These are phyloP conservation scores for Tanypteryx hageni DNA, from an alignment of 2,888 invertebrate species.

Conservation along the genomic window DNA sequence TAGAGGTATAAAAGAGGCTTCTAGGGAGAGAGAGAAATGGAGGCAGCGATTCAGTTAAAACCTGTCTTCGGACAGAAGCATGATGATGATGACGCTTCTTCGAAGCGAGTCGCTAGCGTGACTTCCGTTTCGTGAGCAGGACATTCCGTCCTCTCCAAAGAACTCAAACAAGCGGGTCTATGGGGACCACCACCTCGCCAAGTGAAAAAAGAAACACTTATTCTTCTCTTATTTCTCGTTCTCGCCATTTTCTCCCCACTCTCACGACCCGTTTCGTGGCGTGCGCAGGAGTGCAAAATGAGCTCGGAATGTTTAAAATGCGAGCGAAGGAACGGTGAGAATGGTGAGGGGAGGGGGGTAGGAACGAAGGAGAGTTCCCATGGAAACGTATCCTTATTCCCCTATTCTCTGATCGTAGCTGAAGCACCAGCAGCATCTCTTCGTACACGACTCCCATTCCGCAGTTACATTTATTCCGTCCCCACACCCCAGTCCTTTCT, in stretches of 20 bases:
- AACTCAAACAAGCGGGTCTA: neutral
- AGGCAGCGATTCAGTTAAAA: too few species aligned
- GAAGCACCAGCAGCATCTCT: neutral
- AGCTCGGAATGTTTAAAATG: neutral
- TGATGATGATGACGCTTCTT: neutral
- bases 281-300: constrained; percentile 25
- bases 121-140: neutral
- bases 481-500: too few species aligned
- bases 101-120: neutral
- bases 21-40: too few species aligned
- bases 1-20: too few species aligned
- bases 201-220: neutral
- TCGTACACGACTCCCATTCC: constrained; percentile 6
- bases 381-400: neutral
- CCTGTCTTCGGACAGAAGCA: too few species aligned
- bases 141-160: neutral
- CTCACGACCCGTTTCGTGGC: neutral
- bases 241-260: neutral
- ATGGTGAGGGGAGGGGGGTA: too few species aligned
- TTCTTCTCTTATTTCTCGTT: neutral
- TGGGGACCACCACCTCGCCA: neutral
- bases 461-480: neutral
- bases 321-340: neutral
- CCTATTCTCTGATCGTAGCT: neutral
- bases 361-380: neutral